A percentile compares a stretch with the other conserved stretches of the same genome.
Conservation (phyloP, 2,113 vertebrate species). For the Anolis sagrei region DNA sequence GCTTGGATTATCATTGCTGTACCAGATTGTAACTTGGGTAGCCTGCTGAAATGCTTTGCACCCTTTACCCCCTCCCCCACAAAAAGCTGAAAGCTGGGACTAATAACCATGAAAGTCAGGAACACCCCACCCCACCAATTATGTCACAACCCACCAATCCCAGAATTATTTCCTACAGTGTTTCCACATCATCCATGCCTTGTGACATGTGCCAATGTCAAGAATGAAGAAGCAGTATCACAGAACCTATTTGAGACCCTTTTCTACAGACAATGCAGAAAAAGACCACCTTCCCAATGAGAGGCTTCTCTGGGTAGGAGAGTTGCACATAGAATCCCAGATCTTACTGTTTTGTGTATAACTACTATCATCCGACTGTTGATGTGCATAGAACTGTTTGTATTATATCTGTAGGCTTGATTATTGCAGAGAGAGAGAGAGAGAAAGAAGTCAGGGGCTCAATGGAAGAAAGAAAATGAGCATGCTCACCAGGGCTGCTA, state of each 20-base stretch:
- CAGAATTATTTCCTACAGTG: background rate
- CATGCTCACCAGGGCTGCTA: background rate
- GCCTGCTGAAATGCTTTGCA: background rate
- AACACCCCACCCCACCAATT: background rate
- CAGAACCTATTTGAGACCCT: no score
- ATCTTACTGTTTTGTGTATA: no score
- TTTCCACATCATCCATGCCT: no score
- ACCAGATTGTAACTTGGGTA: background rate
- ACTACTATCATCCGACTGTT: background rate
- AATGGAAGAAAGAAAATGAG: background rate
- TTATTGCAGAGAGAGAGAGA: no score
- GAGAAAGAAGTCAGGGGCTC: background rate
- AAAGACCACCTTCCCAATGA: background rate
- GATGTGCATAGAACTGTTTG: background rate
- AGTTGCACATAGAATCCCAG: background rate
- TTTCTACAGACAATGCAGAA: background rate
- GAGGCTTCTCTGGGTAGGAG: background rate
- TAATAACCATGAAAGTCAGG: background rate
- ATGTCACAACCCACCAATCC: background rate
- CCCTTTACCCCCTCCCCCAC: no score
- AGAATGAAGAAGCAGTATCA: background rate
- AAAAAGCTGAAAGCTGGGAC: background rate
- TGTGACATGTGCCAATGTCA: background rate
- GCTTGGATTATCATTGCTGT: background rate
- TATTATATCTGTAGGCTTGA: background rate